Percentiles rank a stretch among this genome's conserved stretches.
These are phyloP conservation scores for Aphodius sticticus DNA, from an alignment of 2,888 invertebrate genomes.

Conservation along the genomic window DNA sequence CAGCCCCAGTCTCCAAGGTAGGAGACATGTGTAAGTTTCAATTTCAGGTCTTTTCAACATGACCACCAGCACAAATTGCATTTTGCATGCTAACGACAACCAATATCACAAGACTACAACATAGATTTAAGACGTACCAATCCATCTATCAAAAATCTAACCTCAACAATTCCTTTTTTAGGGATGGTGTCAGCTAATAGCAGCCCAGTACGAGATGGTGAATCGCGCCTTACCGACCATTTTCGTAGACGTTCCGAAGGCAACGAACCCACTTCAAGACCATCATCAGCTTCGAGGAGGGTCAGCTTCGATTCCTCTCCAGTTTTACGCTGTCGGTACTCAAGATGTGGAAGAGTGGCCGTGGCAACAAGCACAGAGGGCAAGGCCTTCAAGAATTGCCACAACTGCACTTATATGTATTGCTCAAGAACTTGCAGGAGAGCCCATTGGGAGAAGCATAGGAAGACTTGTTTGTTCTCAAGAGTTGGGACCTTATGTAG, in stretches of 20 bases:
- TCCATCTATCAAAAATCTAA: not conserved
- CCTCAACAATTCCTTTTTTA: conserved; percentile 49
- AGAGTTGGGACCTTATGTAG: conserved; percentile 90
- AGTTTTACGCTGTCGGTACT: conserved; percentile 74
- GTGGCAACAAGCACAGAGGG: conserved; percentile 80
- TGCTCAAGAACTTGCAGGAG: conserved; percentile 91
- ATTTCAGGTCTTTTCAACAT: conserved; percentile 59
- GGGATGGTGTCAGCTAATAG: conserved; percentile 62
- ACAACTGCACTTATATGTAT: conserved; percentile 94
- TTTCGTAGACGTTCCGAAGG: conserved; percentile 72
- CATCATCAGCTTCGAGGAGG: conserved; percentile 59
- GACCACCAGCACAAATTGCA: conserved; percentile 29
- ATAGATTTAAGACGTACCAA: not conserved
- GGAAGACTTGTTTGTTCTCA: conserved; percentile 89
- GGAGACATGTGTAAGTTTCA: conserved; percentile 82
- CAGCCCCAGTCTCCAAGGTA: conserved; percentile 75
- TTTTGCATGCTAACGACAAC: not conserved
- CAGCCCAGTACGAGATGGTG: conserved; percentile 52
- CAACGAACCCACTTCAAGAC: conserved; percentile 62
- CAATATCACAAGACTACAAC: not conserved
- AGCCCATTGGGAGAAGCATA: conserved; percentile 93
- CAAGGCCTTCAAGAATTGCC: conserved; percentile 87
- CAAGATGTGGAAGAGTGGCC: conserved; percentile 76
- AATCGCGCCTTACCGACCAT: conserved; percentile 51
- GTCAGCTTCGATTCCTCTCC: conserved; percentile 69